Evolutionary conservation across 2,113 vertebrate genomes (phyloP).

Genomic region (Numida meleagris): DNA sequence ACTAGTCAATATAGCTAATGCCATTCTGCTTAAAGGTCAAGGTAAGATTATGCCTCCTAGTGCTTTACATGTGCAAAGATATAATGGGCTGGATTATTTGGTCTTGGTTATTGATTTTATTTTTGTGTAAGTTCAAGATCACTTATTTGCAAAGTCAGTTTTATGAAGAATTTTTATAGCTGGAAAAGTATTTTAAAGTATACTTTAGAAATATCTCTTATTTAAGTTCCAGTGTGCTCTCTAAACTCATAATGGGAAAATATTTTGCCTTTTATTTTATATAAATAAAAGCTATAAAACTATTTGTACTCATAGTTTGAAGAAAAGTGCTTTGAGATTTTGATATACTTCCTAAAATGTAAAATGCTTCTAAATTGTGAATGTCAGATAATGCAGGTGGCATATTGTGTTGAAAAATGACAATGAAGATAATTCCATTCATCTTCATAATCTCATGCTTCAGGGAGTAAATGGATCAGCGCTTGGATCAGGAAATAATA

Average conservation of each 20-base stretch:
- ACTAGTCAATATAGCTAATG: not conserved
- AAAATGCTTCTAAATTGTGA: not conserved
- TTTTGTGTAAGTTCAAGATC: not conserved
- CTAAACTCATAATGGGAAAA: not conserved
- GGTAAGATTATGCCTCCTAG: not conserved
- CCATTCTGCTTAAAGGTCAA: not conserved
- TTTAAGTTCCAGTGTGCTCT: not conserved
- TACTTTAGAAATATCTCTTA: not conserved
- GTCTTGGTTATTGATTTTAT: not conserved
- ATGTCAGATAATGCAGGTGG: not conserved
- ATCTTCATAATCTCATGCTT: conserved; percentile 8
- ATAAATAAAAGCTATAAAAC: not conserved
- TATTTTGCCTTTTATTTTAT: not conserved
- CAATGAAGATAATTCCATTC: not conserved
- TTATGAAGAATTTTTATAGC: not conserved
- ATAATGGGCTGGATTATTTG: not conserved
- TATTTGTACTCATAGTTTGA: not conserved
- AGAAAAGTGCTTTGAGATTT: not conserved
- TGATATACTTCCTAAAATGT: not conserved
- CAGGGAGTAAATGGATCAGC: not conserved
- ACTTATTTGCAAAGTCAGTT: not conserved
- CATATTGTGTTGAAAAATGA: not conserved
- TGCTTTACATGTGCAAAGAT: not conserved
- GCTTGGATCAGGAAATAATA: not conserved
- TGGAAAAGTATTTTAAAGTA: not conserved